phyloP scores from a whole-genome alignment of 2,113 vertebrate genomes.

The Speoplatyrhinus poulsoni region DNA sequence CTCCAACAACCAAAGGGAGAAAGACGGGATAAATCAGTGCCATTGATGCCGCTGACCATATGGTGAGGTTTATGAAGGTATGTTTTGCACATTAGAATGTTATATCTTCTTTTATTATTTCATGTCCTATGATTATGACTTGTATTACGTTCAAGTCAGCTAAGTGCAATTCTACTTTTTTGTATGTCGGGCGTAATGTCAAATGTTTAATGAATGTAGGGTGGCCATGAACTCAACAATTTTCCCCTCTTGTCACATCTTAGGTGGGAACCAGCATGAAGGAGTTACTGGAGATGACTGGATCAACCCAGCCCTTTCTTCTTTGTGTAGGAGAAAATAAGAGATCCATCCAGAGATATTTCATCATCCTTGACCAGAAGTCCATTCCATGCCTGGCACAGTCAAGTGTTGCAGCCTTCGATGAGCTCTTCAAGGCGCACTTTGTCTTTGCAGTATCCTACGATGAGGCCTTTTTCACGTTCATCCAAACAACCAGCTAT shows the following conservation, averaged over 20 bases:
- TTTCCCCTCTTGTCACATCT: not conserved
- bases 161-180: not conserved
- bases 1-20: conserved; percentile 15
- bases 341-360: conserved; percentile 3
- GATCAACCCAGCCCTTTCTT: conserved; percentile 5
- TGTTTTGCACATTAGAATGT: not conserved
- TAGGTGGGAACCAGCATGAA: conserved; percentile 1
- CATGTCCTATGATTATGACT: not conserved
- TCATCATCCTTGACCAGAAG: conserved; percentile 8
- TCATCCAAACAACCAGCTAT: conserved; percentile 8
- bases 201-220: too few species aligned
- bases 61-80: not conserved
- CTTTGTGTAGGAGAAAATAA: conserved; percentile 4
- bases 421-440: conserved; percentile 5
- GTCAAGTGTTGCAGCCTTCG: conserved; percentile 1
- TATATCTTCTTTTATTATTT: not conserved
- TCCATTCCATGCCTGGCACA: conserved; percentile 1
- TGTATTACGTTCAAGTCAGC: not conserved
- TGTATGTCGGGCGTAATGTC: not conserved
- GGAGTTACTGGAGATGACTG: not conserved
- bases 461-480: conserved; percentile 14
- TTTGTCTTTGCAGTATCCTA: conserved; percentile 3
- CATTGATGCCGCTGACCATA: not conserved
- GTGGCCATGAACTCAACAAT: too few species aligned
- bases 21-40: conserved; percentile 10